Base-by-base conservation (phyloP, 2,113 vertebrate species). In the Grammomys surdaster region DNA sequence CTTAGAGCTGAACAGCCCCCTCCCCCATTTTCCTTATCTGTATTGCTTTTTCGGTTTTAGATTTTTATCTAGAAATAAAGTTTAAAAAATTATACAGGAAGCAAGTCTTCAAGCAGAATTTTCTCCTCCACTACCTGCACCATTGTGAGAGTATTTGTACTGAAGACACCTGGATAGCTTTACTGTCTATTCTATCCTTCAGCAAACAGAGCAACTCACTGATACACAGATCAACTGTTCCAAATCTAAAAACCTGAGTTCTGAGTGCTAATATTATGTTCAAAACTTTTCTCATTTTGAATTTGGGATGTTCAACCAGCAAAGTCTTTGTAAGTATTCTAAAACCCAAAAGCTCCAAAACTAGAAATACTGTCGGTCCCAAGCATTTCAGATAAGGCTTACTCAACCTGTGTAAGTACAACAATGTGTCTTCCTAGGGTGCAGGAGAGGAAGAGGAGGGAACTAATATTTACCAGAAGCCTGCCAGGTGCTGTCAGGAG, bases 41-140 rank as follows among this genome's bases (percentile, higher is more conserved):
- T 65, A 63, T 96, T 94, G 54, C 43, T 97, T 95, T 88, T 92
- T 20, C 60, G 89, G 85, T 95, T 70, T 80, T 89, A 81, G 54
- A 46, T 84, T 92, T 94, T 87, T 94, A 95, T 33, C 76, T 90
- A 94, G 85, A 96, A 73, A 46, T 43, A 86, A 88, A 89, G 46
- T 70, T 87, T 63, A 78, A 43, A 69, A 13, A 86, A 82, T 70
- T 94, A 7, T 22, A 77, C 3, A n/a, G 24, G 69, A 58, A 94
- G 77, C 58, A 86, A 70, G 88, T 31, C 65, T 70, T 91, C 51
- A n/a, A 5, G 54, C 91, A 81, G 65, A 48, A 24, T 70, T 70
- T 94, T 73, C 77, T 95, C 77, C 28, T 90, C 12, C 63, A 81
- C 40, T 92, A 90, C 80, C 40, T 8, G 84, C 28, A 46, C 33